Evolutionary conservation across 2,113 vertebrate genomes (phyloP).

Genomic region (Dryoscopus gambensis): DNA sequence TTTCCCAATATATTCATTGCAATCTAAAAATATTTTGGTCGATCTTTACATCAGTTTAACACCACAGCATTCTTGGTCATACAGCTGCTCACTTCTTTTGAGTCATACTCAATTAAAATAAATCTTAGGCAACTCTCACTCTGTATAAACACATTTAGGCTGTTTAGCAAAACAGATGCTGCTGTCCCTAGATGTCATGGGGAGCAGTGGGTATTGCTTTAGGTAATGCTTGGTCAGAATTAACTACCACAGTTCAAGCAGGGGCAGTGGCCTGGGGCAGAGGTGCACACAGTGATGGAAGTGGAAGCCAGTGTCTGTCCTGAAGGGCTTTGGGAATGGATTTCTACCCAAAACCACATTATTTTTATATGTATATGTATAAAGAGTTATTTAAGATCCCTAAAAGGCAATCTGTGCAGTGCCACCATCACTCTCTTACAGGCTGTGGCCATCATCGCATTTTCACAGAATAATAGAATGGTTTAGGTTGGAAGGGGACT

Average conservation of each 20-base stretch:
- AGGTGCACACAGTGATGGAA: background rate
- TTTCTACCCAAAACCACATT: background rate
- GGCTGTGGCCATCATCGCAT: background rate
- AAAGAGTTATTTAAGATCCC: background rate
- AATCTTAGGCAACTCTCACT: background rate
- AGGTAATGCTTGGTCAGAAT: background rate
- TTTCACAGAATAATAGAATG: background rate
- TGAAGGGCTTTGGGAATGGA: background rate
- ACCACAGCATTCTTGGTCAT: background rate
- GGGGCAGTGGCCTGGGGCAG: background rate
- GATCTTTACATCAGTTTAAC: background rate
- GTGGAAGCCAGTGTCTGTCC: background rate
- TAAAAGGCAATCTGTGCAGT: background rate
- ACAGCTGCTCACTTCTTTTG: background rate
- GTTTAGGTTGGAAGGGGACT: background rate
- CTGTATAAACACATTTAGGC: background rate
- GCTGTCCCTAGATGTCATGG: background rate
- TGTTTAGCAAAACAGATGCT: background rate
- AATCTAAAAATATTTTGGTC: background rate
- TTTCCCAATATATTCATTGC: background rate
- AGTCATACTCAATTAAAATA: conserved; percentile 9
- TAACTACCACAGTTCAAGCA: background rate
- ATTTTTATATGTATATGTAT: background rate
- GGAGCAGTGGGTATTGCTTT: background rate
- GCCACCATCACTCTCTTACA: background rate